These are phyloP conservation scores for Palloptera scutellata DNA, from an alignment of 2,888 invertebrate species.

Conservation along the genomic window DNA sequence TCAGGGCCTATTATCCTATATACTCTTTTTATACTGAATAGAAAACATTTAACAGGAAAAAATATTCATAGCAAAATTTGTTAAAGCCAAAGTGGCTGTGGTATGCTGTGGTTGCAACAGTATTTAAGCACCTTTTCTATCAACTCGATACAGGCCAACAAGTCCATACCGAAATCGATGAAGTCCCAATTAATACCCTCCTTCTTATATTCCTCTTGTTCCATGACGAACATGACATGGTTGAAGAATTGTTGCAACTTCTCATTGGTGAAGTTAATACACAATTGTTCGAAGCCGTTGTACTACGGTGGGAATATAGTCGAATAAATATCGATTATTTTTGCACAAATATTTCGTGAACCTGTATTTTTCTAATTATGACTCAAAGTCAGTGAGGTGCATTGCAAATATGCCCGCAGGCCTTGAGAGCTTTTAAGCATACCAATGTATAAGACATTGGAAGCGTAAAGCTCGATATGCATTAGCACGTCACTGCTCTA, in stretches of 20 bases:
- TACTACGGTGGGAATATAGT: slow-evolving; percentile 70
- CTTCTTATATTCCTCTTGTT: slow-evolving; percentile 98
- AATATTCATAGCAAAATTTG: background rate
- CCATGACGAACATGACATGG: slow-evolving; percentile 99
- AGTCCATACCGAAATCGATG: slow-evolving; percentile 99
- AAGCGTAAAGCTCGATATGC: too few species aligned
- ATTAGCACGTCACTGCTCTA: too few species aligned
- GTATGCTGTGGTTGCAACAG: too few species aligned
- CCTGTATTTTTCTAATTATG: too few species aligned
- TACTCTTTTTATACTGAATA: too few species aligned
- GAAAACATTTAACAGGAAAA: too few species aligned
- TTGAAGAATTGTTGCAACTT: slow-evolving; percentile 99
- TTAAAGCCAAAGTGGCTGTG: background rate
- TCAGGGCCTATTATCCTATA: too few species aligned
- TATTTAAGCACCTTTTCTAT: slow-evolving; percentile 85
- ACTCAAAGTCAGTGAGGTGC: too few species aligned
- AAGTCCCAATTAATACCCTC: slow-evolving; percentile 98
- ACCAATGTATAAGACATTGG: too few species aligned
- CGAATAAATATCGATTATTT: slow-evolving; percentile 8
- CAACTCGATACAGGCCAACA: slow-evolving; percentile 97
- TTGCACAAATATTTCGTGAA: background rate
- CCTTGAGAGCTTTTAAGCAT: too few species aligned
- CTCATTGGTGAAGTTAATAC: slow-evolving; percentile 99
- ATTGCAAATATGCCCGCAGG: too few species aligned
- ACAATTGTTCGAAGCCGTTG: slow-evolving; percentile 99